Percentiles rank a stretch among this genome's conserved stretches.
phyloP scores from a whole-genome alignment of 2,797 vertebrate genomes.

The Orientallactaga sibirica region DNA sequence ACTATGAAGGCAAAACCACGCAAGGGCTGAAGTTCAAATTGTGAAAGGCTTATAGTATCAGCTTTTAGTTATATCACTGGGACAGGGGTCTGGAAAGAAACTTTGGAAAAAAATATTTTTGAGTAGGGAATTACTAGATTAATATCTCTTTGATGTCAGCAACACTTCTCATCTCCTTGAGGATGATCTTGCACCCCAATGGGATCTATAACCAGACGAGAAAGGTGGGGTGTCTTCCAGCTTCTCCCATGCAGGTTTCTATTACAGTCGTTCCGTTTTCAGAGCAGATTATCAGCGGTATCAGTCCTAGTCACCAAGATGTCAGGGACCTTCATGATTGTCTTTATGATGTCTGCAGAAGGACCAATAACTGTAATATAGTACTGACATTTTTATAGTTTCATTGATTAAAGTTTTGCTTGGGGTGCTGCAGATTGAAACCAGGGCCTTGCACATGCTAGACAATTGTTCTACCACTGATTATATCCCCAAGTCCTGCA shows the following conservation, averaged over 20 bases:
- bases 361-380: background rate
- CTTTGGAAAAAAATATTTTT: slow-evolving; percentile 24
- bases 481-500: background rate
- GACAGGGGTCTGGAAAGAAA: background rate
- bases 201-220: background rate
- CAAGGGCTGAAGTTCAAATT: slow-evolving; percentile 61
- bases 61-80: background rate
- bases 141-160: slow-evolving; percentile 13
- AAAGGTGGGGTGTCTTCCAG: background rate
- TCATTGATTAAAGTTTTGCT: slow-evolving; percentile 3
- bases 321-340: background rate
- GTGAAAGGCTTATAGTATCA: slow-evolving; percentile 59
- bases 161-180: background rate
- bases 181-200: background rate
- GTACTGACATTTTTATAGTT: background rate
- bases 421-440: too few species aligned
- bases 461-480: too few species aligned
- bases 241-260: background rate
- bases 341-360: background rate
- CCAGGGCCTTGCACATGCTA: too few species aligned
- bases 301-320: background rate
- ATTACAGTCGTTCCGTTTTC: background rate
- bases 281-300: background rate
- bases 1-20: background rate
- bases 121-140: slow-evolving; percentile 8